A percentile compares a stretch with the other conserved stretches of the same genome.
Evolutionary conservation across 2,113 vertebrate genomes (phyloP).

Genomic region (Thomomys bottae): DNA sequence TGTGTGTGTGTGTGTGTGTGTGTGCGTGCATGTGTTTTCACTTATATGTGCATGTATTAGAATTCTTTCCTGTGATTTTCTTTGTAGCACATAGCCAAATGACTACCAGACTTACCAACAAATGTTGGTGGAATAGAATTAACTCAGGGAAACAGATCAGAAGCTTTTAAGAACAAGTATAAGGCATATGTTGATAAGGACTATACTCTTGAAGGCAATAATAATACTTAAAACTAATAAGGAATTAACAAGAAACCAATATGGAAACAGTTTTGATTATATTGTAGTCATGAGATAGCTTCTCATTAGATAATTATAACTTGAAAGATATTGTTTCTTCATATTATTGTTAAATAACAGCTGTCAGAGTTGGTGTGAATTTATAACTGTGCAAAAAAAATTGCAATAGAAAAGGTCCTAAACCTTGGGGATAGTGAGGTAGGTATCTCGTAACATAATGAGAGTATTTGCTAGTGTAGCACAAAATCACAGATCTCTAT

Average conservation of each 20-base stretch:
- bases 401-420: neutral
- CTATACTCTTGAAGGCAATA: neutral
- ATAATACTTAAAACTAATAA: neutral
- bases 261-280: neutral
- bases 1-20: neutral
- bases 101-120: neutral
- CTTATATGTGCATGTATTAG: neutral
- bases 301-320: neutral
- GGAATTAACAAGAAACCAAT: neutral
- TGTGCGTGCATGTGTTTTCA: too few relatives aligned
- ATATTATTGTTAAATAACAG: neutral
- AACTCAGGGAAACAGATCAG: neutral
- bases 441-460: neutral
- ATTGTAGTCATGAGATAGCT: neutral
- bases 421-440: too few relatives aligned
- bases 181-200: neutral
- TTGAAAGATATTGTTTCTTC: neutral
- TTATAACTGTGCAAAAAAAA: neutral
- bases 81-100: neutral
- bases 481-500: neutral
- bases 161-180: neutral
- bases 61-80: slow-evolving; percentile 15
- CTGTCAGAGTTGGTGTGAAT: slow-evolving; percentile 22
- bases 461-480: neutral
- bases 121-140: neutral